phyloP scores from a whole-genome alignment of 2,113 vertebrate genomes.

The Phocoena sinus region DNA sequence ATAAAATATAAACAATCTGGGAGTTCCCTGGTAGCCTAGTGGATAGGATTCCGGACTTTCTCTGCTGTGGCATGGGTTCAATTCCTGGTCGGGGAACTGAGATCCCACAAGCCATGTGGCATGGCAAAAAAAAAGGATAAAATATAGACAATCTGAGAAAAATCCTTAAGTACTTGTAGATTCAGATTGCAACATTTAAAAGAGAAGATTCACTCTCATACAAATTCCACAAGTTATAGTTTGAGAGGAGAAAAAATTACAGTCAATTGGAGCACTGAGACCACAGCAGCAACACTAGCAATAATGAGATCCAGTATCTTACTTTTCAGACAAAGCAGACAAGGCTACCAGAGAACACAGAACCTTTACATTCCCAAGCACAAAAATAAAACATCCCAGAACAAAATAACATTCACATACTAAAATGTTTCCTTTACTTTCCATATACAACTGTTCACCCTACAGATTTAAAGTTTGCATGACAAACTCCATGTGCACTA shows the following conservation, averaged over 20 bases:
- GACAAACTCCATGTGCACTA: background rate
- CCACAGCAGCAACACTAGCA: background rate
- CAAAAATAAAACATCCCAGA: constrained; percentile 22
- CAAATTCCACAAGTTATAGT: background rate
- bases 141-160: background rate
- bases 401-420: constrained; percentile 25
- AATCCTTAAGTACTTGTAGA: background rate
- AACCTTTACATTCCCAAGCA: background rate
- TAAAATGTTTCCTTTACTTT: constrained; percentile 19
- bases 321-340: background rate
- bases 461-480: background rate
- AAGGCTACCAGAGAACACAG: background rate
- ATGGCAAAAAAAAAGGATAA: background rate
- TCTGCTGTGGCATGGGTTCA: no score
- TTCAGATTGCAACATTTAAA: background rate
- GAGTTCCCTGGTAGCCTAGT: no score
- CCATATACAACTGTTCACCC: background rate
- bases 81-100: no score
- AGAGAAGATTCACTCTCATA: background rate
- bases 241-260: background rate
- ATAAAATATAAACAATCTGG: background rate
- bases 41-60: no score
- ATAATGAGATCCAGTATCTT: background rate
- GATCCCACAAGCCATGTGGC: no score
- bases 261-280: background rate